A percentile compares a stretch with the other conserved stretches of the same genome.
These are phyloP conservation scores for Drosophila paramelanica DNA, from an alignment of 2,888 invertebrate genomes.

Conservation along the genomic window DNA sequence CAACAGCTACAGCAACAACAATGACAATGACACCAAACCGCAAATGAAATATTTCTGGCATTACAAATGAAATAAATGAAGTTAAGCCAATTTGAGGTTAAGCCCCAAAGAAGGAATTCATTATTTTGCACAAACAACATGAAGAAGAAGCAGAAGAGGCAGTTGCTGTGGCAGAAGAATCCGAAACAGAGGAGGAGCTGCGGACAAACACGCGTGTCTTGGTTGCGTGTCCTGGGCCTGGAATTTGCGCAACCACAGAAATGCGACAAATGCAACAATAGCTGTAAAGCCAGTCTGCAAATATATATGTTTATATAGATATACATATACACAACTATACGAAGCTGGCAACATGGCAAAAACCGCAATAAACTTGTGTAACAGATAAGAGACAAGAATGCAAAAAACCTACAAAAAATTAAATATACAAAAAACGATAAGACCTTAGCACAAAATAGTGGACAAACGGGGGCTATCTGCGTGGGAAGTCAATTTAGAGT, in stretches of 20 bases:
- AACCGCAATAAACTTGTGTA: conserved; percentile 41
- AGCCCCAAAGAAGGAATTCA: conserved; percentile 72
- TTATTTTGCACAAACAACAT: conserved; percentile 48
- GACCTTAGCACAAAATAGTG: background rate
- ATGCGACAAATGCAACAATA: conserved; percentile 78
- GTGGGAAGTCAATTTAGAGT: conserved; percentile 24
- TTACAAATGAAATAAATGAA: conserved; percentile 73
- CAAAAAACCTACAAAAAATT: conserved; percentile 44
- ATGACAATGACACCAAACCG: conserved; percentile 40
- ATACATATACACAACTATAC: conserved; percentile 11
- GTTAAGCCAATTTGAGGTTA: conserved; percentile 79
- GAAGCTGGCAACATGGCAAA: conserved; percentile 34
- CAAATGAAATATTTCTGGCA: conserved; percentile 68
- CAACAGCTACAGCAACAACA: background rate
- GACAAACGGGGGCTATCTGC: conserved; percentile 6
- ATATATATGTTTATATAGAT: conserved; percentile 1
- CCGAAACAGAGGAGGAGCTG: conserved; percentile 8
- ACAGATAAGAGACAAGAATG: conserved; percentile 53
- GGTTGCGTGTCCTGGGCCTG: conserved; percentile 47
- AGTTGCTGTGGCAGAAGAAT: conserved; percentile 1
- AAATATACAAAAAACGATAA: conserved; percentile 18
- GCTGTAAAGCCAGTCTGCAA: conserved; percentile 58
- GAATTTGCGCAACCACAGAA: conserved; percentile 63
- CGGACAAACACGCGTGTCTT: conserved; percentile 49
- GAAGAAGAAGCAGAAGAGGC: conserved; percentile 9